These are phyloP conservation scores for Trachelipus rathkii DNA, from an alignment of 1,140 invertebrate species.

Conservation along the genomic window DNA sequence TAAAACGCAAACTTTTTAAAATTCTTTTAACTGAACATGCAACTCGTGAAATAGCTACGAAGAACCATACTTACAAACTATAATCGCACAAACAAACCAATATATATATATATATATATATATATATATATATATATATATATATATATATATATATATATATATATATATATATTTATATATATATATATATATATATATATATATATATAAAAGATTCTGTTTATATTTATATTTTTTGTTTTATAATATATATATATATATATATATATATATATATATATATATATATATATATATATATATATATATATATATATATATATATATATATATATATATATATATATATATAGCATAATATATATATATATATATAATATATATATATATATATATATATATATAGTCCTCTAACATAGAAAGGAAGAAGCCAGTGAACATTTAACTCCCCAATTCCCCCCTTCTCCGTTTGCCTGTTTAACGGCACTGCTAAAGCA, in stretches of 20 bases:
- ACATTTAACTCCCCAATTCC: no score
- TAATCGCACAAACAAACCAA: background rate
- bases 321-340: no score
- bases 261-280: background rate
- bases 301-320: background rate
- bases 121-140: constrained; percentile 15
- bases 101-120: constrained; percentile 10
- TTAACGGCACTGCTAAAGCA: no score
- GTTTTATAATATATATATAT: background rate
- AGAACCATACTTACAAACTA: background rate
- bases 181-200: constrained; percentile 11
- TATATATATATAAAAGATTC: background rate
- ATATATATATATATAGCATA: no score
- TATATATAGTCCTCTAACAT: background rate
- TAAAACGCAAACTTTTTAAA: no score
- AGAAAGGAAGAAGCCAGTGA: no score
- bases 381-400: constrained; percentile 2
- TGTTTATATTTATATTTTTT: no score
- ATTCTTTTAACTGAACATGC: no score
- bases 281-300: background rate
- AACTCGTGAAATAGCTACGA: no score
- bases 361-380: constrained; percentile 10
- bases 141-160: constrained; percentile 15
- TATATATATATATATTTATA: constrained; percentile 7
- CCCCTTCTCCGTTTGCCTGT: no score